Base-by-base conservation (phyloP, 2,113 vertebrate species). In the Spilogale gracilis region DNA sequence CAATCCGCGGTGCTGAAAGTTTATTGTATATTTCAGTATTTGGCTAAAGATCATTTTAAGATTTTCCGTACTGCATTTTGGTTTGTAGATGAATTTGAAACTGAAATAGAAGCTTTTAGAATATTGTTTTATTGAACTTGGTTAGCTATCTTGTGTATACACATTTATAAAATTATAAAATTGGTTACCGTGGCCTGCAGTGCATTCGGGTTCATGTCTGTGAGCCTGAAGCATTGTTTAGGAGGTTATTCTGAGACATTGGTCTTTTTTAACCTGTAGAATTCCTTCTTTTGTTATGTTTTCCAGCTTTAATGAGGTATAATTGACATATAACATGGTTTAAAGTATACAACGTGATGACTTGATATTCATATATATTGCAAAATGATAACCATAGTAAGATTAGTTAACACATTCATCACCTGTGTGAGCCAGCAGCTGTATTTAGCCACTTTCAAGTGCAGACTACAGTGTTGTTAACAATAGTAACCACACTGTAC, bases 21-120 rank as follows among this genome's bases (percentile, higher is more conserved):
- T 74, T 85, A 23, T 76, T 76, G 61, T 58, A 6, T 79, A 45
- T 95, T 94, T 91, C 61, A 74, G 9, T 50, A 67, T 96, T 95
- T 89, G 54, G 9, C 43, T 89, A 80, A 71, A 69, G 27, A 82
- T 73, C 48, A 21, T 79, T 95, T 96, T 52, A 95, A 56, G 79
- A 71, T 94, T 92, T 95, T 95, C 60, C 54, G 21, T 82, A 67
- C 88, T 97, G 65, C 58, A 38, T 92, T 97, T 96, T 93, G 61
- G 20, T 63, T 97, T 96, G 78, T 65, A 76, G 84, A 78, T 83
- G 50, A 86, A 93, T 94, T 96, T 98, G 52, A 96, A 96, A 87
- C 45, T 25, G 69, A 91, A 97, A 87, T 80, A 97, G 56, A 95
- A 93, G 93, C 83, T 93, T 95, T 32, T 20, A 82, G 89, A 93